phyloP scores from a whole-genome alignment of 2,113 vertebrate species.

The Melanotaenia duboulayi region DNA sequence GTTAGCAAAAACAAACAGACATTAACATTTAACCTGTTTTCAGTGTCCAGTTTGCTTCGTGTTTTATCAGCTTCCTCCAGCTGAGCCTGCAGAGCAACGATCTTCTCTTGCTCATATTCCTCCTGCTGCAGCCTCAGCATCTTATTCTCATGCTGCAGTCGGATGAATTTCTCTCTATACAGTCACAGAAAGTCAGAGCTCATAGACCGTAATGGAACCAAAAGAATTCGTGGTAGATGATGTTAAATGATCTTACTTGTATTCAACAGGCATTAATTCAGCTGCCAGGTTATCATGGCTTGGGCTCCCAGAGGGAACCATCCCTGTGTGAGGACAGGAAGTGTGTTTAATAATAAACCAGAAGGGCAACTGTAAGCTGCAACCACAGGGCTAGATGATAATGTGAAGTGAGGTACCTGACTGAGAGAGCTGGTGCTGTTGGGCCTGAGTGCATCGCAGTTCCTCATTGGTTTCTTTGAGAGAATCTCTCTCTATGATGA shows the following conservation, averaged over 20 bases:
- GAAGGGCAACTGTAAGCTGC: background rate
- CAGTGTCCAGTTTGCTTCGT: slow-evolving; percentile 90
- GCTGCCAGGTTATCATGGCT: slow-evolving; percentile 93
- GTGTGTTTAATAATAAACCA: background rate
- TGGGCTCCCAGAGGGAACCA: slow-evolving; percentile 83
- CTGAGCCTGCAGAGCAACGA: slow-evolving; percentile 87
- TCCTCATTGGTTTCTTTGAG: slow-evolving; percentile 96
- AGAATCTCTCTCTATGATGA: slow-evolving; percentile 92
- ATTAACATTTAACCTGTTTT: slow-evolving; percentile 81
- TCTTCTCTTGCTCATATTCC: slow-evolving; percentile 89
- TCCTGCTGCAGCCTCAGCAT: slow-evolving; percentile 95
- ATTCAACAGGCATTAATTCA: slow-evolving; percentile 94
- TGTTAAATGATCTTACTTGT: slow-evolving; percentile 81
- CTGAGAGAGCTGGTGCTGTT: slow-evolving; percentile 91
- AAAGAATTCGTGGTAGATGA: too few relatives aligned
- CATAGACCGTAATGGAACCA: too few relatives aligned
- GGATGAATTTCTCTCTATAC: slow-evolving; percentile 93
- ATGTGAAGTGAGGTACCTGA: slow-evolving; percentile 81
- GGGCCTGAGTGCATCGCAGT: slow-evolving; percentile 92
- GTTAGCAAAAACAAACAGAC: background rate
- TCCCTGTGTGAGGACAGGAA: slow-evolving; percentile 49
- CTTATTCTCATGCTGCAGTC: slow-evolving; percentile 96
- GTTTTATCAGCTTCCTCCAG: slow-evolving; percentile 90
- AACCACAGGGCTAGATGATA: background rate
- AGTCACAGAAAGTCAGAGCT: background rate